phyloP scores from a whole-genome alignment of 2,113 vertebrate species.

The Laterallus jamaicensis region DNA sequence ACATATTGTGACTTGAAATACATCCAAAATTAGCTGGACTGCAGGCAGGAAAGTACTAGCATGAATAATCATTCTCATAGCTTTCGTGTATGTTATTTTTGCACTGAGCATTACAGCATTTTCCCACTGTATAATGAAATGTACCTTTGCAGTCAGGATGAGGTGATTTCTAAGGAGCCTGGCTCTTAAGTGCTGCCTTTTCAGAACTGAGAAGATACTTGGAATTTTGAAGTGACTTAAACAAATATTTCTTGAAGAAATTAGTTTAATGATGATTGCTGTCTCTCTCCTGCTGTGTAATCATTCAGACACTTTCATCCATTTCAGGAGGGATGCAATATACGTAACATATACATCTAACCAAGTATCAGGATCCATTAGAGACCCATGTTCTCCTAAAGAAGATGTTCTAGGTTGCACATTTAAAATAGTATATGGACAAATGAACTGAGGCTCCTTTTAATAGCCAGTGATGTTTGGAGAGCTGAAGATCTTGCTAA shows the following conservation, averaged over 20 bases:
- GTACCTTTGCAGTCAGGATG: neutral
- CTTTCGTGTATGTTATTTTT: neutral
- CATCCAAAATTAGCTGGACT: neutral
- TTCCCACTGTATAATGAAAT: neutral
- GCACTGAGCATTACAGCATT: neutral
- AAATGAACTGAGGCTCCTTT: neutral
- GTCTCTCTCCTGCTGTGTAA: neutral
- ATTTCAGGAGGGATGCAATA: neutral
- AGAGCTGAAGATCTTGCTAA: neutral
- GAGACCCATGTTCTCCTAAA: neutral
- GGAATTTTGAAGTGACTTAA: slow-evolving; percentile 14
- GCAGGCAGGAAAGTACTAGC: neutral
- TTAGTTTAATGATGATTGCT: neutral
- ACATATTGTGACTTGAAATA: neutral
- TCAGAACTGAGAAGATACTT: neutral
- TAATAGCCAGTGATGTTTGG: neutral
- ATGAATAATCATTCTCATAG: neutral
- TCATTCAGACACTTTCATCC: neutral
- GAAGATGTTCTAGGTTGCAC: neutral
- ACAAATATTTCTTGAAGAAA: neutral
- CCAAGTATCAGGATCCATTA: neutral
- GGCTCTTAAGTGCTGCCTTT: neutral
- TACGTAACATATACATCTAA: neutral
- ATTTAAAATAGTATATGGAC: neutral
- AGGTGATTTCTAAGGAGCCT: neutral